Conservation (phyloP, 2,888 invertebrate species). For the Teleiodes luculella region DNA sequence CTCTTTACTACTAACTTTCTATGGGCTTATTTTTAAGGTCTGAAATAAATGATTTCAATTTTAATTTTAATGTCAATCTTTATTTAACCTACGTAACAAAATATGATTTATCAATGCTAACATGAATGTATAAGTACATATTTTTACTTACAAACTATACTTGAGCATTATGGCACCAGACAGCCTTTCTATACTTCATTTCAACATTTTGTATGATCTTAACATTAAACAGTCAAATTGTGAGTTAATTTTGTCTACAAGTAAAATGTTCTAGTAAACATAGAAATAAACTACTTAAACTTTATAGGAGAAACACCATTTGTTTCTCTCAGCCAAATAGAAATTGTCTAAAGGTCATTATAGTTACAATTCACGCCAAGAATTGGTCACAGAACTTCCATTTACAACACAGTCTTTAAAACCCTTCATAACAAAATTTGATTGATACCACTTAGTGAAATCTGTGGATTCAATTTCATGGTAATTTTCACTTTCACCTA, state of each 20-base stretch:
- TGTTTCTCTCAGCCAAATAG: background rate
- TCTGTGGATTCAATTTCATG: slow-evolving; percentile 59
- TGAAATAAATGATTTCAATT: slow-evolving; percentile 74
- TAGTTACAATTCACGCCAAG: slow-evolving; percentile 56
- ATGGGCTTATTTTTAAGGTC: no score
- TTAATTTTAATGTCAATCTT: slow-evolving; percentile 42
- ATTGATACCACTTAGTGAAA: slow-evolving; percentile 72
- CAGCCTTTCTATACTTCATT: background rate
- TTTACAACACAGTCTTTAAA: slow-evolving; percentile 78
- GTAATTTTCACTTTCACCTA: slow-evolving; percentile 34
- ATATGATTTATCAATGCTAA: slow-evolving; percentile 49
- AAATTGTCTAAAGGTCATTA: background rate
- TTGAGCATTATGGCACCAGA: slow-evolving; percentile 9
- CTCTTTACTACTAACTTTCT: no score
- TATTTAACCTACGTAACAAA: slow-evolving; percentile 66
- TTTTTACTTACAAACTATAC: slow-evolving; percentile 22
- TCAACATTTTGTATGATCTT: background rate
- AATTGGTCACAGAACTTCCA: slow-evolving; percentile 73
- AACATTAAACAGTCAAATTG: background rate
- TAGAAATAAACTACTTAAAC: background rate
- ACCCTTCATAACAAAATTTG: slow-evolving; percentile 75
- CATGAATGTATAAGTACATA: slow-evolving; percentile 11
- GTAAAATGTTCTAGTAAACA: background rate
- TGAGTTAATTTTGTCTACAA: background rate
- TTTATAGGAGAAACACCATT: background rate